A percentile compares a stretch with the other conserved stretches of the same genome.
These are phyloP conservation scores for Polia nebulosa DNA, from an alignment of 2,888 invertebrate genomes.

Conservation along the genomic window DNA sequence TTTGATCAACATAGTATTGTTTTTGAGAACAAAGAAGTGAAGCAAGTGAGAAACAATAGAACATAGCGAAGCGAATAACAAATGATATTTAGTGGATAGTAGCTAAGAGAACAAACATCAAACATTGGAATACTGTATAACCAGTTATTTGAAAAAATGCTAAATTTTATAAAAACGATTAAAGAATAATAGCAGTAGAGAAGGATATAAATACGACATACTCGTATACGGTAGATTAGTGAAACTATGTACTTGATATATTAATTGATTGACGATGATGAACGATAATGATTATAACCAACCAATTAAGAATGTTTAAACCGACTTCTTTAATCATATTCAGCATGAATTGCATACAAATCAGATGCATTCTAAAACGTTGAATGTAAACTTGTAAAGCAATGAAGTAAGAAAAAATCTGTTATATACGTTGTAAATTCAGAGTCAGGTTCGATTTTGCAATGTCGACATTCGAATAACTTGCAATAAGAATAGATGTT, in stretches of 20 bases:
- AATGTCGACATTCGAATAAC: conserved; percentile 31
- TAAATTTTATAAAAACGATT: neutral
- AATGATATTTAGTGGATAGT: neutral
- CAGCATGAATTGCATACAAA: conserved; percentile 27
- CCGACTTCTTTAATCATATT: neutral
- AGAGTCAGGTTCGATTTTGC: conserved; percentile 33
- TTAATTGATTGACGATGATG: conserved; percentile 7
- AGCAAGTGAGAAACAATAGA: conserved; percentile 1
- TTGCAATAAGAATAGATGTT: neutral
- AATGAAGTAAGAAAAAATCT: conserved; percentile 2
- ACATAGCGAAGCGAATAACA: neutral
- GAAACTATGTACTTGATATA: conserved; percentile 17
- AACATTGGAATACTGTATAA: neutral
- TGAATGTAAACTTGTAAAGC: neutral
- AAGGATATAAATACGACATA: neutral
- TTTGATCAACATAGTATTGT: conserved; percentile 36
- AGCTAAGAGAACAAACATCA: neutral
- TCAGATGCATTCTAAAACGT: conserved; percentile 13
- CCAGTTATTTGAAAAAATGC: neutral
- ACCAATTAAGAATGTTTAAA: neutral
- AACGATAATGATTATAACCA: conserved; percentile 22
- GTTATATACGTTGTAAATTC: neutral
- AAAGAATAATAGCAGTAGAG: neutral
- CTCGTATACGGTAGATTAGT: neutral
- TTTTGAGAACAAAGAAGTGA: conserved; percentile 39